phyloP scores from a whole-genome alignment of 2,113 vertebrate genomes.

The Tragelaphus strepsiceros region DNA sequence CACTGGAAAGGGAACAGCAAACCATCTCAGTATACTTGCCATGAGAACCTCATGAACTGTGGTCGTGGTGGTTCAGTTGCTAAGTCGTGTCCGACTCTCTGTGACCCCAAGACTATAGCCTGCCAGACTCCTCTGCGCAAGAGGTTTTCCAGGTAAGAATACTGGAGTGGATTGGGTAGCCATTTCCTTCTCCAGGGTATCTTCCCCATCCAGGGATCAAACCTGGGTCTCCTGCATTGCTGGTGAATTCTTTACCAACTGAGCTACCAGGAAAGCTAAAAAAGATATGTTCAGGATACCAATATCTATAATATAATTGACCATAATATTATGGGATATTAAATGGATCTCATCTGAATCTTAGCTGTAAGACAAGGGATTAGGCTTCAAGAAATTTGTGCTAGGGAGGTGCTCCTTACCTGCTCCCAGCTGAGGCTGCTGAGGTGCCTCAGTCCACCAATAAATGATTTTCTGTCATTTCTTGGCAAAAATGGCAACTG shows the following conservation, averaged over 20 bases:
- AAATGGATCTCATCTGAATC: background rate
- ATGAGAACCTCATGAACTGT: background rate
- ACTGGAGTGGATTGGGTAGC: background rate
- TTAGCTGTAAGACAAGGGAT: background rate
- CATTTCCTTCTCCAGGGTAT: background rate
- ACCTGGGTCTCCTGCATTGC: background rate
- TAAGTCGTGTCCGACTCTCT: background rate
- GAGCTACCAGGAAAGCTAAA: background rate
- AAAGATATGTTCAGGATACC: background rate
- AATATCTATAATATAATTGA: background rate
- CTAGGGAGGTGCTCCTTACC: background rate
- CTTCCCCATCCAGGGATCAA: background rate
- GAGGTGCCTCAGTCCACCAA: too few relatives aligned
- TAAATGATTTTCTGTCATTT: constrained; percentile 82
- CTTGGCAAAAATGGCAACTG: constrained; percentile 91
- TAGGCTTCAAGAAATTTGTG: background rate
- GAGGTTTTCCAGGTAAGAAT: background rate
- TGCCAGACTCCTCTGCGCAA: background rate
- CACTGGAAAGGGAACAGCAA: background rate
- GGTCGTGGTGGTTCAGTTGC: background rate
- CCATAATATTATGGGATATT: background rate
- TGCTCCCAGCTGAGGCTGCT: too few relatives aligned
- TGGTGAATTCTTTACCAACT: background rate
- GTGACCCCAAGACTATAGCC: background rate
- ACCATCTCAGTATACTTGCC: background rate